These are phyloP conservation scores for Pinctada fucata DNA, from an alignment of 2,888 invertebrate species.

Conservation along the genomic window DNA sequence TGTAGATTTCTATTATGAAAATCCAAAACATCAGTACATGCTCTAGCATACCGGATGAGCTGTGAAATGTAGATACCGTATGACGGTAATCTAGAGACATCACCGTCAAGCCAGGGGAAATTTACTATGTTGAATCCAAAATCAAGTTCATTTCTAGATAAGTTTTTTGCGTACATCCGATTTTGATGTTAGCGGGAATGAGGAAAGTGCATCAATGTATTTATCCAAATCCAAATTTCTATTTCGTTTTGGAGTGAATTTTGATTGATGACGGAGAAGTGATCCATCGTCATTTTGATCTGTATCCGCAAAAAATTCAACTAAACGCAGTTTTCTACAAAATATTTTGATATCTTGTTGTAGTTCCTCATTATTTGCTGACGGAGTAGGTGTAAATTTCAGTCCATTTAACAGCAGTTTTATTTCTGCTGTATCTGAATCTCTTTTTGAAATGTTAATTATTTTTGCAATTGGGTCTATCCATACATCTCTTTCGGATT, in stretches of 20 bases:
- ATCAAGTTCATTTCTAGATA: no score
- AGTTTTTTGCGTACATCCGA: no score
- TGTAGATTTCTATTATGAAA: no score
- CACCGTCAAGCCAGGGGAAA: no score
- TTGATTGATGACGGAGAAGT: constrained; percentile 1
- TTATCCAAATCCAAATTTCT: neutral
- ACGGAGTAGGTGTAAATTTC: constrained; percentile 11
- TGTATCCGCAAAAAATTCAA: constrained; percentile 19
- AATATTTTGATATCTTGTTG: constrained; percentile 8
- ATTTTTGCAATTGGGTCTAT: constrained; percentile 7
- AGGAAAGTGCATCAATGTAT: neutral
- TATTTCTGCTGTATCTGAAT: constrained; percentile 1
- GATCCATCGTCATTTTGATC: constrained; percentile 2
- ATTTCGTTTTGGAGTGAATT: neutral
- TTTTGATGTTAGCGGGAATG: neutral
- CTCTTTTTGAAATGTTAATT: constrained; percentile 2
- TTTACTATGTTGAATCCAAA: no score
- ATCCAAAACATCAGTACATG: no score
- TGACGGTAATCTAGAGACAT: no score
- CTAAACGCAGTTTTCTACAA: constrained; percentile 4
- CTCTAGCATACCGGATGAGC: no score
- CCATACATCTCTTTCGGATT: neutral
- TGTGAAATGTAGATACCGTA: no score
- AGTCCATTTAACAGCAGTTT: constrained; percentile 9
- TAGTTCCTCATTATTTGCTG: constrained; percentile 2